Base-by-base conservation (phyloP, 1,140 invertebrate species). In the Eufriesea mexicana region DNA sequence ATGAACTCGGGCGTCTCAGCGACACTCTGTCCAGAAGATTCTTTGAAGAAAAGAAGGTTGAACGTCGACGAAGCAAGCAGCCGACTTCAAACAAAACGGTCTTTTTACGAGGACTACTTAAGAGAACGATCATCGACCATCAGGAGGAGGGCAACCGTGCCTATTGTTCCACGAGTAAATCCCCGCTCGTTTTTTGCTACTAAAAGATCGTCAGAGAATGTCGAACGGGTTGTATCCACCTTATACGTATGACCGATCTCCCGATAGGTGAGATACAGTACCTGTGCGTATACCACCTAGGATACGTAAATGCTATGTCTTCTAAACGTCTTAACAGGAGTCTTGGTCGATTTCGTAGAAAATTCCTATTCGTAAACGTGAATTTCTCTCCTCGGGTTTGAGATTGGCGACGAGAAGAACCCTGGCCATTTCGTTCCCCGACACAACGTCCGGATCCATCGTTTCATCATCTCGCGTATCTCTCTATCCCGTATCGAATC, bases 291-390 rank as follows among this genome's bases (percentile, higher is more conserved):
- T 83, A 83, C 76, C 64, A 70, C 51, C 70, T 85, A 85, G 49
- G 67, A 68, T 79, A 83, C 84, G 72, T 57, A 55, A 66, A 64
- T n/a, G 74, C 71, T 86, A 86, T n/a, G n/a, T 66, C 57, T 42
- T 84, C 85, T 86, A 77, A 81, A 75, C 77, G 64, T 66, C 73
- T 78, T 85, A 84, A 85, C 78, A 70, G 76, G 67, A 85, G 74
- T 81, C 68, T 90, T 90, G 89, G 89, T 90, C 88, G 79, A 84
- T 89, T 88, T 85, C 83, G 76, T 89, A 88, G 70, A 90, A 89
- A 90, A 86, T 73, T 87, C 59, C 54, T 86, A 85, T 84, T 75
- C 80, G 68, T 86, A 86, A 71, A 71, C 55, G 72, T 72, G 72
- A 57, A 55, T 67, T 45, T 64, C 51, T 80, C 59, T 7, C 49